These are phyloP conservation scores for Telenomus remus DNA, from an alignment of 1,140 invertebrate species.

Conservation along the genomic window DNA sequence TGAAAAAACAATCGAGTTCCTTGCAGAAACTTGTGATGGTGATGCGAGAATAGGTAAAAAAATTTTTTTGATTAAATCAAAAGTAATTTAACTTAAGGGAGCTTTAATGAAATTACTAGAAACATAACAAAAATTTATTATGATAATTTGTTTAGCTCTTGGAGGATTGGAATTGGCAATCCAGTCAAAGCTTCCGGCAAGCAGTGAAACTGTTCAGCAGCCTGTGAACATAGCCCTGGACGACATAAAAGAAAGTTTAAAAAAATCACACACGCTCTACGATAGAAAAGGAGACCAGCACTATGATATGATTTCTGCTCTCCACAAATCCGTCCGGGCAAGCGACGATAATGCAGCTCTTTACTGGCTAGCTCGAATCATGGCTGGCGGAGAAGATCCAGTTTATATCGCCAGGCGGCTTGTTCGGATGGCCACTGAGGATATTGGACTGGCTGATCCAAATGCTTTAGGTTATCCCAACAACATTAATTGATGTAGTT, in stretches of 20 bases:
- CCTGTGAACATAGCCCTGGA: slow-evolving; percentile 76
- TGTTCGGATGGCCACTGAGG: slow-evolving; percentile 86
- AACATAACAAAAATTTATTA: too few species aligned
- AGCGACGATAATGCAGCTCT: slow-evolving; percentile 87
- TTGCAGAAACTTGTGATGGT: slow-evolving; percentile 86
- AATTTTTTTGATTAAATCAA: too few species aligned
- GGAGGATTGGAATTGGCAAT: slow-evolving; percentile 85
- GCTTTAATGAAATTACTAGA: too few species aligned
- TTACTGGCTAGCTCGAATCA: slow-evolving; percentile 89
- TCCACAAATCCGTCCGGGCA: slow-evolving; percentile 91
- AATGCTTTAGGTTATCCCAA: slow-evolving; percentile 76
- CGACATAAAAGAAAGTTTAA: slow-evolving; percentile 79
- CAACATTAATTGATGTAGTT: too few species aligned
- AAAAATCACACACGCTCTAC: slow-evolving; percentile 84
- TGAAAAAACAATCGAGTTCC: slow-evolving; percentile 79
- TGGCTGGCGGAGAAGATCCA: slow-evolving; percentile 88
- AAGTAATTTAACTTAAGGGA: too few species aligned
- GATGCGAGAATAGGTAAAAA: slow-evolving; percentile 80
- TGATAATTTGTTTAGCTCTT: too few species aligned
- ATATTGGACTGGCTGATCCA: slow-evolving; percentile 80
- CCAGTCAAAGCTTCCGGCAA: slow-evolving; percentile 73
- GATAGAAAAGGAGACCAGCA: slow-evolving; percentile 89
- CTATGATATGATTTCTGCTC: slow-evolving; percentile 88
- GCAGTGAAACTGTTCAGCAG: slow-evolving; percentile 54
- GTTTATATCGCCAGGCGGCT: slow-evolving; percentile 87